phyloP scores from a whole-genome alignment of 1,140 invertebrate species.

The Drosophila kanapiae region DNA sequence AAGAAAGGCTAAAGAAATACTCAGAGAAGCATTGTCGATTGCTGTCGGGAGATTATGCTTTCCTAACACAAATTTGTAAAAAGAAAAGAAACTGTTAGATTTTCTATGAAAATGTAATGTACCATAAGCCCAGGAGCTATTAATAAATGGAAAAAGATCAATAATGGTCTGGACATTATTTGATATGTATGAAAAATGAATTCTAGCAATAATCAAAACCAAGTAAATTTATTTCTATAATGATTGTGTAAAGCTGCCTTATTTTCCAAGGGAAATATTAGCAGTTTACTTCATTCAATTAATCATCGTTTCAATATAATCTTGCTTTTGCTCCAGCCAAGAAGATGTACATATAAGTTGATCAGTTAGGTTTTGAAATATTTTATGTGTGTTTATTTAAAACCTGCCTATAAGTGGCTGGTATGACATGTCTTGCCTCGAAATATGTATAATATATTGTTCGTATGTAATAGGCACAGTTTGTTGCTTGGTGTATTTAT shows the following conservation, averaged over 20 bases:
- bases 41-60: not conserved
- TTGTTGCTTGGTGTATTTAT: not conserved
- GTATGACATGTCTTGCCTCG: too few species aligned
- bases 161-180: too few species aligned
- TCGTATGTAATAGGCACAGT: not conserved
- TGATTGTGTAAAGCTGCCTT: not conserved
- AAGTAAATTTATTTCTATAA: too few species aligned
- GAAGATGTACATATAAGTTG: not conserved
- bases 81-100: not conserved
- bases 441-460: not conserved
- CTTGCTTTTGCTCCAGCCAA: too few species aligned
- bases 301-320: too few species aligned
- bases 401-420: not conserved
- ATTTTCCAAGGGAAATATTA: not conserved
- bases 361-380: not conserved
- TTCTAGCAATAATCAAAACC: not conserved
- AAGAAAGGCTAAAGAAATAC: constrained; percentile 2
- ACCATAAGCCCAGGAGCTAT: not conserved
- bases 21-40: not conserved
- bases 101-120: not conserved
- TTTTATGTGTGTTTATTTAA: not conserved
- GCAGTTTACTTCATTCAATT: not conserved
- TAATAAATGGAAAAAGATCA: not conserved
- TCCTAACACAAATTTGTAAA: not conserved
- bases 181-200: too few species aligned